A percentile compares a stretch with the other conserved stretches of the same genome.
Conservation (phyloP, 2,797 vertebrate genomes). For the Onychomys leucogaster region DNA sequence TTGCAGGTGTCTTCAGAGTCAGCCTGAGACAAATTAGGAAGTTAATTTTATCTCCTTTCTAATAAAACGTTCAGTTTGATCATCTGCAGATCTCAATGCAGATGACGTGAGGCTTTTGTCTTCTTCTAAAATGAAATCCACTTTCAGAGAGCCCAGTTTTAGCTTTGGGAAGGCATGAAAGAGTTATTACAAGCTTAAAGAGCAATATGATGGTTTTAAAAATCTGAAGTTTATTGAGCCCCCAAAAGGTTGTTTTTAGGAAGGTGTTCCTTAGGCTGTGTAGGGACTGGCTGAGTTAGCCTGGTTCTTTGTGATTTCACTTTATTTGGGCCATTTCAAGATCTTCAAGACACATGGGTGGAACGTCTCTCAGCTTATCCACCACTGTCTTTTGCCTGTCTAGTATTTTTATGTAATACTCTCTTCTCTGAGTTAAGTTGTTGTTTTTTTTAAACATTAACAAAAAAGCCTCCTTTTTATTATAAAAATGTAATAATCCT, state of each 20-base stretch:
- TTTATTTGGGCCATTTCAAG: neutral
- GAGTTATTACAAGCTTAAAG: constrained; percentile 17
- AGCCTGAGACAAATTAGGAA: constrained; percentile 15
- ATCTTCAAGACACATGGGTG: neutral
- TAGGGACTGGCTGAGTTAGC: neutral
- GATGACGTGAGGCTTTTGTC: neutral
- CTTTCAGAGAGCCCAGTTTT: constrained; percentile 47
- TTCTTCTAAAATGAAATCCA: constrained; percentile 16
- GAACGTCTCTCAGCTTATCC: neutral
- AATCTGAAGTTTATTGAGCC: neutral
- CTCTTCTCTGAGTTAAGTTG: constrained; percentile 37
- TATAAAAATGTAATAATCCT: neutral
- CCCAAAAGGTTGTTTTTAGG: neutral
- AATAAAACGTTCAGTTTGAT: neutral
- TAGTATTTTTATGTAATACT: neutral
- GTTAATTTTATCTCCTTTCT: constrained; percentile 11
- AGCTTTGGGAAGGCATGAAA: constrained; percentile 14
- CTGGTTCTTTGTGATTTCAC: constrained; percentile 22
- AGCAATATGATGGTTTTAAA: constrained; percentile 9
- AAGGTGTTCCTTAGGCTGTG: neutral
- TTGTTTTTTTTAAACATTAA: neutral
- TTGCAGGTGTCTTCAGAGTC: neutral
- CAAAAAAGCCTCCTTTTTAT: neutral
- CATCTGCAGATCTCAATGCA: neutral
- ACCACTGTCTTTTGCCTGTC: neutral